Evolutionary conservation across 2,113 vertebrate species (phyloP).

Genomic region (Hydrochoerus hydrochaeris): DNA sequence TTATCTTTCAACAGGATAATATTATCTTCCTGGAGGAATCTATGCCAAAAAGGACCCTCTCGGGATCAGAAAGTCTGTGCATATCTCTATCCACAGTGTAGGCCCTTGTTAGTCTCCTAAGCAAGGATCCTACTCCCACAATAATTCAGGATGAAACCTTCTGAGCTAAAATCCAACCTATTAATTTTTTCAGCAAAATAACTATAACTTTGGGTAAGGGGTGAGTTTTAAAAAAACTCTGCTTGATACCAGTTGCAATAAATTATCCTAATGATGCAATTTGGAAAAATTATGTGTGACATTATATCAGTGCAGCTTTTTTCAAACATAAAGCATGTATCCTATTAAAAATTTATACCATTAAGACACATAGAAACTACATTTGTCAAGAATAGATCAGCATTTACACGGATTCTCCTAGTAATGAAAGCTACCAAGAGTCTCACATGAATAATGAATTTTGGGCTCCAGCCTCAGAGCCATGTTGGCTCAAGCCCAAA

Average conservation of each 20-base stretch:
- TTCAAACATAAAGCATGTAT: background rate
- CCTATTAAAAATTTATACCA: slow-evolving; percentile 48
- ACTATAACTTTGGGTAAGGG: background rate
- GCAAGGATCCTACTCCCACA: background rate
- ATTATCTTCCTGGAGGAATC: background rate
- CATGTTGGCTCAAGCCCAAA: background rate
- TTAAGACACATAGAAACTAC: slow-evolving; percentile 29
- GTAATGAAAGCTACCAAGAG: slow-evolving; percentile 32
- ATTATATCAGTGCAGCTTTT: background rate
- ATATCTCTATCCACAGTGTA: background rate
- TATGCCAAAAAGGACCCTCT: background rate
- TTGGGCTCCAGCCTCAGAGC: background rate
- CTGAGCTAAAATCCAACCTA: background rate
- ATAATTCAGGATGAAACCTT: background rate
- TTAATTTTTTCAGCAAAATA: background rate
- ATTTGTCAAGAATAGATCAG: slow-evolving; percentile 17
- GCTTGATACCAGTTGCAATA: background rate
- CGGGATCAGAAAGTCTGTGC: background rate
- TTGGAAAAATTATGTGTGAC: slow-evolving; percentile 46
- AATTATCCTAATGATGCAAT: slow-evolving; percentile 8
- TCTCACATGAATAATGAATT: background rate
- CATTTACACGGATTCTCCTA: background rate
- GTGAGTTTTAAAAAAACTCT: background rate
- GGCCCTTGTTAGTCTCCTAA: background rate
- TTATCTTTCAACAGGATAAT: background rate